Evolutionary conservation across 2,888 invertebrate species (phyloP), one percentile per base, ranked within the genome.

Genomic region (Synergus gifuensis): DNA sequence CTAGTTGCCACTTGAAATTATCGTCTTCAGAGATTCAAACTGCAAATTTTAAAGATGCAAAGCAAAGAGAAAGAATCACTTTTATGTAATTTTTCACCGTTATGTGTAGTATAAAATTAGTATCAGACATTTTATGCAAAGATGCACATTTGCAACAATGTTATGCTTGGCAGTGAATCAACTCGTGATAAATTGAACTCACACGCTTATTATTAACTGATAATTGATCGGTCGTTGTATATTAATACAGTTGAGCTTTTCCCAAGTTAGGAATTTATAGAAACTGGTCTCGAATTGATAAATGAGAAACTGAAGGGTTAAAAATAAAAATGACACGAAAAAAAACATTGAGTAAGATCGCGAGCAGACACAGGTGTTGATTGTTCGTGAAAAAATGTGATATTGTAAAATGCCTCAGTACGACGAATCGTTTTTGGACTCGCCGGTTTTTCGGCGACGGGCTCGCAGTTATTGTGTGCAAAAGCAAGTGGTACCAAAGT

Each of bases 361-460:
- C 42, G 18, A 54, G 42, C 40, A 14, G 46, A 46, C 66, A 9
- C 2, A 18, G 63, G 58, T 67, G 78, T 73, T 60, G 18, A 76
- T 67, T 22, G 46, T 46, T 46, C 4, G 22, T 22, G 22, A 14
- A 49, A 36, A 42, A 82, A 77, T 79, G 69, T 77, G 46, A 18
- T 36, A 28, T 28, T 14, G 77, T 66, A 76, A 58, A 88, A 86
- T 92, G 92, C 91, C 92, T 80, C 91, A 91, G 77, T 92, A 91
- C 90, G 92, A 92, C 88, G 92, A 92, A 77, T 89, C 89, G 60
- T 91, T 92, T 79, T 88, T 91, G 76, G 89, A 91, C 82, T 91
- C 91, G 82, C 91, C 91, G 83, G 85, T 90, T 60, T 92, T 92
- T 83, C 89, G 91, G 80, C 90, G 91, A 66, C 91, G 92, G 58